Conservation (phyloP, 1,140 invertebrate species). For the Megathymus violae region DNA sequence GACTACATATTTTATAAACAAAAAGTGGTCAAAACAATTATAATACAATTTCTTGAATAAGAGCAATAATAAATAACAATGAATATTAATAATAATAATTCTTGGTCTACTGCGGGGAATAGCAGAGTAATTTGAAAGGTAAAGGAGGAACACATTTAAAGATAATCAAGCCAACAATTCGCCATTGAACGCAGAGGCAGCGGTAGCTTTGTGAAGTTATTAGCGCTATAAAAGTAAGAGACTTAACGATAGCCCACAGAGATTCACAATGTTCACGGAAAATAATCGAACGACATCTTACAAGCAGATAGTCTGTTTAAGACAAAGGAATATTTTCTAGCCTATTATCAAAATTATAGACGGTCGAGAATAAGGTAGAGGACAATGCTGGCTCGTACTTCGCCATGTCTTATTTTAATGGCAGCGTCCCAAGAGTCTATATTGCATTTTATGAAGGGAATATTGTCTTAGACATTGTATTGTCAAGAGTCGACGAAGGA, state of each 20-base stretch:
- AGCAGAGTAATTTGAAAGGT: slow-evolving; percentile 29
- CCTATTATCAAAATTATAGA: slow-evolving; percentile 82
- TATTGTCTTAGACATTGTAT: slow-evolving; percentile 63
- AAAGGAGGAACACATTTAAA: slow-evolving; percentile 24
- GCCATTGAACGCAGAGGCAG: slow-evolving; percentile 25
- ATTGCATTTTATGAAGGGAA: slow-evolving; percentile 73
- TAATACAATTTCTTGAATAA: too few species aligned
- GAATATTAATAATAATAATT: too few species aligned
- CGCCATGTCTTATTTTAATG: slow-evolving; percentile 76
- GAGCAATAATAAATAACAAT: slow-evolving; percentile 2
- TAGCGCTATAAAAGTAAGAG: slow-evolving; percentile 57
- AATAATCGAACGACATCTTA: slow-evolving; percentile 69
- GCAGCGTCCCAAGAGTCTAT: slow-evolving; percentile 64
- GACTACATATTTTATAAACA: too few species aligned
- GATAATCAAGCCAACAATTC: slow-evolving; percentile 26
- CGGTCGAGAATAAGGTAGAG: slow-evolving; percentile 56
- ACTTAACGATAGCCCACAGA: slow-evolving; percentile 49
- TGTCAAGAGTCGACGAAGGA: slow-evolving; percentile 48
- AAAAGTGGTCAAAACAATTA: too few species aligned
- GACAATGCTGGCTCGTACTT: slow-evolving; percentile 59
- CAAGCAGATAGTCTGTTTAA: slow-evolving; percentile 63
- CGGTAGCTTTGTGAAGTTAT: slow-evolving; percentile 56
- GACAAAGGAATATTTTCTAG: slow-evolving; percentile 82
- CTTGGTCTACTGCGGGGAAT: slow-evolving; percentile 1
- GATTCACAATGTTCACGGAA: slow-evolving; percentile 44